phyloP scores from a whole-genome alignment of 2,797 vertebrate species.

The Botia almorhae region DNA sequence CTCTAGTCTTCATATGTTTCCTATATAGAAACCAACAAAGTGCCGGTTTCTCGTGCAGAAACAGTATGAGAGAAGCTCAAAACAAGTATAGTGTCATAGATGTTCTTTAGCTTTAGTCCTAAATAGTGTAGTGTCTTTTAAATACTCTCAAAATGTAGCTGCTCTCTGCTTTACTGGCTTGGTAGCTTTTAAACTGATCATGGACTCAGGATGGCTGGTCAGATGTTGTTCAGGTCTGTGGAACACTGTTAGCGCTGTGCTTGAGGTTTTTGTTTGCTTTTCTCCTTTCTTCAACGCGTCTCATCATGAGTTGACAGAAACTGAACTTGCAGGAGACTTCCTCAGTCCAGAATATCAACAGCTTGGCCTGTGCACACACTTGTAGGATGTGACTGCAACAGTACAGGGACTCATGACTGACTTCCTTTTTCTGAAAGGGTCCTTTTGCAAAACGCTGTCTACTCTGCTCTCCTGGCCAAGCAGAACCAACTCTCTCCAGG shows the following conservation, averaged over 20 bases:
- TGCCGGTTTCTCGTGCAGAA: not conserved
- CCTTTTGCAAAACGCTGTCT: not conserved
- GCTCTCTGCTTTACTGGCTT: not conserved
- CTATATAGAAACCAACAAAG: not conserved
- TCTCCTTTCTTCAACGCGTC: too few species aligned
- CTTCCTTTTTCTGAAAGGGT: conserved; percentile 48
- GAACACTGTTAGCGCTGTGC: not conserved
- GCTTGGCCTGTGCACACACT: not conserved
- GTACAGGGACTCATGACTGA: not conserved
- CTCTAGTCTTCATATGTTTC: not conserved
- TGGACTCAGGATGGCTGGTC: not conserved
- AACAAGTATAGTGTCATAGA: not conserved
- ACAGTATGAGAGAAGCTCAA: not conserved
- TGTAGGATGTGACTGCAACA: conserved; percentile 5
- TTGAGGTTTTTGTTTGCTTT: too few species aligned
- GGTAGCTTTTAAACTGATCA: conserved; percentile 20
- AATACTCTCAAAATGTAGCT: not conserved
- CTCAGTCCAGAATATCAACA: not conserved
- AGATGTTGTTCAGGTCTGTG: conserved; percentile 5
- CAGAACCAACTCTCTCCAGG: conserved; percentile 21
- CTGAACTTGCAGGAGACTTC: too few species aligned
- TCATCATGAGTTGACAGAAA: too few species aligned
- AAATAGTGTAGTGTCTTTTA: not conserved
- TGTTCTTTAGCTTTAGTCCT: not conserved
- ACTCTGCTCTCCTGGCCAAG: conserved; percentile 36